Evolutionary conservation across 64 coral and sea anemone genomes (phyloP).

Genomic region (Trachythela sp.): DNA sequence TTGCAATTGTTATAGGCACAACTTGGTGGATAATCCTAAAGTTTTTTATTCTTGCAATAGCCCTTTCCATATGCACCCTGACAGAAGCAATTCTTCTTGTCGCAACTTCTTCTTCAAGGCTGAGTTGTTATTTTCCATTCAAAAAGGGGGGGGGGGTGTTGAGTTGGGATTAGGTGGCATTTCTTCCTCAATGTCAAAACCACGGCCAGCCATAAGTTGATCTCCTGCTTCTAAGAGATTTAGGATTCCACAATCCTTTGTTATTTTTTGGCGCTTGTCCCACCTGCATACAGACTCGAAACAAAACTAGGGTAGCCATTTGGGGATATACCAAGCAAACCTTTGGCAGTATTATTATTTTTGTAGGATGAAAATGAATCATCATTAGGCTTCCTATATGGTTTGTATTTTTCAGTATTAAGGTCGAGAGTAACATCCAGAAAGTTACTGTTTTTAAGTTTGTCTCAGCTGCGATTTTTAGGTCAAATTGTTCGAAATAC

Average conservation of each 20-base stretch:
- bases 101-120: neutral
- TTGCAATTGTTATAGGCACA: neutral
- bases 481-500: no score
- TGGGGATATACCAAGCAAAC: neutral
- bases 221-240: neutral
- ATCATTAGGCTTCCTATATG: no score
- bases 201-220: neutral
- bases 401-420: no score
- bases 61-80: slow-evolving; percentile 43
- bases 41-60: slow-evolving; percentile 58
- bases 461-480: no score
- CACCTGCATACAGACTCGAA: neutral
- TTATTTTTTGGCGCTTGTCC: neutral
- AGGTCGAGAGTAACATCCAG: no score
- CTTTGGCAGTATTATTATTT: slow-evolving; percentile 53
- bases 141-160: slow-evolving; percentile 59
- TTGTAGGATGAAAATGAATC: neutral
- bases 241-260: neutral
- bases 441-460: no score
- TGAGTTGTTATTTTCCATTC: neutral
- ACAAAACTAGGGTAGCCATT: neutral
- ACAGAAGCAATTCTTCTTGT: slow-evolving; percentile 42
- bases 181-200: neutral
- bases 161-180: slow-evolving; percentile 29
- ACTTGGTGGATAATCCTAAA: slow-evolving; percentile 48